Evolutionary conservation across 2,888 invertebrate species (phyloP).

Genomic region (Phaonia tiefii): DNA sequence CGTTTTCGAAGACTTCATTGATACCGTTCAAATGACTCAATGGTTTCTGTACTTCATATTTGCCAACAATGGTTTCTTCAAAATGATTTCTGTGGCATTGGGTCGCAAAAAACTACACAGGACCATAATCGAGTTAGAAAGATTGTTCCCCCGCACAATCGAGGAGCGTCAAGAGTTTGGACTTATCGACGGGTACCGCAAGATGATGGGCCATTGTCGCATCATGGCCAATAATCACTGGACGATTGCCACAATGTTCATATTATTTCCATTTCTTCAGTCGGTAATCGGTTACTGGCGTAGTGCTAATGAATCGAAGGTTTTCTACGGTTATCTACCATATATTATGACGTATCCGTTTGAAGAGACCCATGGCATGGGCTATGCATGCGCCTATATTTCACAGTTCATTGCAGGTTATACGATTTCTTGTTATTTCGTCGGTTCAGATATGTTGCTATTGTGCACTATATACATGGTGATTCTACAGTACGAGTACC

Average conservation of each 20-base stretch:
- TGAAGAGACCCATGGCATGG: constrained; percentile 25
- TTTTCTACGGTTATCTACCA: constrained; percentile 59
- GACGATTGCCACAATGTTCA: constrained; percentile 66
- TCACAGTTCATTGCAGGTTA: constrained; percentile 56
- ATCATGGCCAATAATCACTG: constrained; percentile 58
- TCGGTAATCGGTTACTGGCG: constrained; percentile 64
- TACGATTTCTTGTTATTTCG: constrained; percentile 57
- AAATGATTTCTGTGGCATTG: constrained; percentile 34
- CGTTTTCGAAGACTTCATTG: constrained; percentile 20
- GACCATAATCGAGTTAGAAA: constrained; percentile 52
- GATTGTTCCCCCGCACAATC: constrained; percentile 55
- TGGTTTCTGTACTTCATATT: constrained; percentile 41
- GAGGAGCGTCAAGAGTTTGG: constrained; percentile 47
- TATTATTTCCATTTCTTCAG: constrained; percentile 65
- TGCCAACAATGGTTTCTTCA: constrained; percentile 25
- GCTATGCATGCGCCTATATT: constrained; percentile 56
- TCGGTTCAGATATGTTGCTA: constrained; percentile 68
- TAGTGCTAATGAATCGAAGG: background rate
- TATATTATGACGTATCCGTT: constrained; percentile 68
- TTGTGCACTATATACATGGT: constrained; percentile 62
- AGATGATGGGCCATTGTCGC: constrained; percentile 49
- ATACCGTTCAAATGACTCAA: constrained; percentile 26
- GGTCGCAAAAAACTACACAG: constrained; percentile 30
- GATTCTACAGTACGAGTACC: constrained; percentile 69
- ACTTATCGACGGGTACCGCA: constrained; percentile 55